phyloP scores from a whole-genome alignment of 1,140 invertebrate genomes.

The Asobara japonica region DNA sequence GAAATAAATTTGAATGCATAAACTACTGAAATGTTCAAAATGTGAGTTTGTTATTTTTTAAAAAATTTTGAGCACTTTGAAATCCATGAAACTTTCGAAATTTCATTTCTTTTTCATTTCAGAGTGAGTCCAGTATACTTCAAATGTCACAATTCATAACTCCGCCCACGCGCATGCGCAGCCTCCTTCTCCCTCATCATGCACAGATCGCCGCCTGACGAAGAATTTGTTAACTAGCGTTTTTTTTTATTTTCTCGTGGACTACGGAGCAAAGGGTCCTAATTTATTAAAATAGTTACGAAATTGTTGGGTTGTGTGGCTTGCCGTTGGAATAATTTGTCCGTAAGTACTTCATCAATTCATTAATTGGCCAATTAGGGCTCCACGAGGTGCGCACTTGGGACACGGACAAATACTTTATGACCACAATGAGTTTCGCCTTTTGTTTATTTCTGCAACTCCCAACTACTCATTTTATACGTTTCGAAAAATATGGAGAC shows the following conservation, averaged over 20 bases:
- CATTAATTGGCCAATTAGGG: neutral
- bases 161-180: neutral
- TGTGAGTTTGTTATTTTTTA: too few species aligned
- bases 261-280: constrained; percentile 60
- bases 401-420: neutral
- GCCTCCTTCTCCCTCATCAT: constrained; percentile 23
- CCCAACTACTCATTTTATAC: neutral
- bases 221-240: constrained; percentile 59
- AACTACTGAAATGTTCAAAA: too few species aligned
- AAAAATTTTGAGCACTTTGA: too few species aligned
- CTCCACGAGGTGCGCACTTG: too few species aligned
- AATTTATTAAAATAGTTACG: constrained; percentile 63
- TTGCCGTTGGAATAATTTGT: constrained; percentile 43
- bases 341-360: constrained; percentile 51
- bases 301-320: constrained; percentile 42
- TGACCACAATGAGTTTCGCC: constrained; percentile 12
- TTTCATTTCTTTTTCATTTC: neutral
- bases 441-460: constrained; percentile 33
- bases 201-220: constrained; percentile 50
- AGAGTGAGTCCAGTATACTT: neutral
- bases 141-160: neutral
- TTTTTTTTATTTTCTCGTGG: constrained; percentile 60
- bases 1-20: too few species aligned
- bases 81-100: neutral
- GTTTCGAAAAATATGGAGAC: constrained; percentile 19